A percentile compares a stretch with the other conserved stretches of the same genome.
Conservation (phyloP, 53 echinoderm and acorn worm genomes). For the Temnopleurus reevesii region DNA sequence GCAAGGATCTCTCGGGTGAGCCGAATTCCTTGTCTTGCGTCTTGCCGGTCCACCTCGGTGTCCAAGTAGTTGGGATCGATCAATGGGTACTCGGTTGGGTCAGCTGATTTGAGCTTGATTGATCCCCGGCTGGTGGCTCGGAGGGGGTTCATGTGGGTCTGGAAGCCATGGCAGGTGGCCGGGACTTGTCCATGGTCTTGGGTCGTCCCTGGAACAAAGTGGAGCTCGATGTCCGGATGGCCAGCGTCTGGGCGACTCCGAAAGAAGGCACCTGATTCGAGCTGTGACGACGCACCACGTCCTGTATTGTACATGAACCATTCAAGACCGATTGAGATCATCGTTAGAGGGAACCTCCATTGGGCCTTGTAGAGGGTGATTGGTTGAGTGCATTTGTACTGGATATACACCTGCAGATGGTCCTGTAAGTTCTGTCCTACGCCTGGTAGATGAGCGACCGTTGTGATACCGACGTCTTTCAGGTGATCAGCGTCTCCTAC, state of each 20-base stretch:
- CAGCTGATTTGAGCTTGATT: constrained; percentile 73
- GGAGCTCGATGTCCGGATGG: constrained; percentile 90
- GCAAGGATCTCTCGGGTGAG: constrained; percentile 79
- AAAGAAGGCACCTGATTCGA: constrained; percentile 86
- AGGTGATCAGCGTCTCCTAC: constrained; percentile 92
- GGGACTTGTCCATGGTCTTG: constrained; percentile 71
- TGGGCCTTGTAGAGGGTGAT: constrained; percentile 92
- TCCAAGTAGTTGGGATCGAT: constrained; percentile 96
- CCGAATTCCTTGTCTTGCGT: constrained; percentile 71
- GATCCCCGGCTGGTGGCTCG: constrained; percentile 77
- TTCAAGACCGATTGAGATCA: constrained; percentile 85
- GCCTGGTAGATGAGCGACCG: constrained; percentile 86
- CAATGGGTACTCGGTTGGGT: constrained; percentile 75
- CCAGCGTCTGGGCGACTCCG: constrained; percentile 75
- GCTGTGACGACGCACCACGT: constrained; percentile 76
- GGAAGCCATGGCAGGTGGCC: constrained; percentile 81
- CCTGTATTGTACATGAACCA: constrained; percentile 92
- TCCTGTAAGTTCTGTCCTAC: constrained; percentile 96
- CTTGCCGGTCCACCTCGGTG: constrained; percentile 82
- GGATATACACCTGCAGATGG: constrained; percentile 87
- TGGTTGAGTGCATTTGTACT: constrained; percentile 79
- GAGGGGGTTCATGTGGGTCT: constrained; percentile 78
- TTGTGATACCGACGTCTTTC: constrained; percentile 70
- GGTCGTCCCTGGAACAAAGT: constrained; percentile 82
- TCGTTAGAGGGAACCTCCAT: constrained; percentile 91